These are phyloP conservation scores for Synchiropus splendidus DNA, from an alignment of 2,113 vertebrate genomes.

Conservation along the genomic window DNA sequence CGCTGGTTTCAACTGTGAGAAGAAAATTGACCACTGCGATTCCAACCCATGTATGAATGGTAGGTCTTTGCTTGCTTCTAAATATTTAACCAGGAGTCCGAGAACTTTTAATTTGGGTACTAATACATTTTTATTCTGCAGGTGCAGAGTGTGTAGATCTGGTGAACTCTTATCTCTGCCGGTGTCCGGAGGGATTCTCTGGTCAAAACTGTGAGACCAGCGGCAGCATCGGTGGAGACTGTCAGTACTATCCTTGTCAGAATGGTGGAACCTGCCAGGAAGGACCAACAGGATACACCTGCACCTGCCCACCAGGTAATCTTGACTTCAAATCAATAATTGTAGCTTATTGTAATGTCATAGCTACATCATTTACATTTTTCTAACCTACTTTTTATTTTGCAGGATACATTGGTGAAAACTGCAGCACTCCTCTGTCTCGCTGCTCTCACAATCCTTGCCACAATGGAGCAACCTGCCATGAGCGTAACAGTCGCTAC, in stretches of 20 bases:
- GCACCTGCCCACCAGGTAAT: conserved; percentile 79
- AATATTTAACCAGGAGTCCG: conserved; percentile 1
- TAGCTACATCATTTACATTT: too few relatives aligned
- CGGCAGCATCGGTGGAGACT: conserved; percentile 61
- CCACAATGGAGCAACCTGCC: conserved; percentile 95
- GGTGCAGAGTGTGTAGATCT: conserved; percentile 87
- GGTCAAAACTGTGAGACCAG: conserved; percentile 83
- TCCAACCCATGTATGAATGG: conserved; percentile 89
- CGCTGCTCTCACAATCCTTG: conserved; percentile 87
- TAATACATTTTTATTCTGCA: conserved; percentile 51
- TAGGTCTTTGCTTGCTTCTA: conserved; percentile 42
- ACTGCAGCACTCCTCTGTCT: conserved; percentile 83
- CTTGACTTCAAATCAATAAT: neutral
- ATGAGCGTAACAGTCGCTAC: conserved; percentile 81
- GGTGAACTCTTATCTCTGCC: conserved; percentile 86
- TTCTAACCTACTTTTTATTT: conserved; percentile 1
- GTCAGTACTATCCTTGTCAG: conserved; percentile 80
- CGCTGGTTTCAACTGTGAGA: conserved; percentile 96
- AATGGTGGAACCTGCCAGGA: conserved; percentile 91
- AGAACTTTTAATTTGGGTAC: neutral
- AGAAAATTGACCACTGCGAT: conserved; percentile 90
- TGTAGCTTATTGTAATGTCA: neutral
- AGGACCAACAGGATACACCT: conserved; percentile 77
- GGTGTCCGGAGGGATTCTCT: conserved; percentile 84
- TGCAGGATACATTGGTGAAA: conserved; percentile 82